Base-by-base conservation (phyloP, 1,140 invertebrate genomes). In the Lordiphosa mommai region DNA sequence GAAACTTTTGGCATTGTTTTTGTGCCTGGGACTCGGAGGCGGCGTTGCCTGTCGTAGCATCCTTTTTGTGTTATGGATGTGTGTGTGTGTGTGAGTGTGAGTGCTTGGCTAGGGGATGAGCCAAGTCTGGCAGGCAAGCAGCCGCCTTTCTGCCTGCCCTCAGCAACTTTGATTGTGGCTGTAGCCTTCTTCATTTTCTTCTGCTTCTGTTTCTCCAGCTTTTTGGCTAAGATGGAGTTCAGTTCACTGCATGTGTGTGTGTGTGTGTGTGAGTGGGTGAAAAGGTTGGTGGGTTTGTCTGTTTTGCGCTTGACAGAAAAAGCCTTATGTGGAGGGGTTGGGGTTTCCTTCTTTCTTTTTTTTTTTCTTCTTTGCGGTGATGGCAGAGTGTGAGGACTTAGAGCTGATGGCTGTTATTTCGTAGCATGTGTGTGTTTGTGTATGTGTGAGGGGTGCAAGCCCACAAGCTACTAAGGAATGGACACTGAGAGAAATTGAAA, bases 1-100 rank as follows among this genome's bases (percentile, higher is more conserved):
- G 72, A 82, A 82, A 82, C 77, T 82, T 80, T 84, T 68, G 77
- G 77, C 79, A 82, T 82, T 82, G 77, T 82, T 82, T 82, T 82
- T 82, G 77, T 84, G 72, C 56, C 33, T 65, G 37, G 48, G 38
- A 67, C 37, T 27, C 40, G 72, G 37, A 66, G 66, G 61, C 66
- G 66, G 61, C 61, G 46, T 66, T 61, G 65, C 65, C 36, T 60
- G 61, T 69, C 55, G 61, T 44, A 20, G 61, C 61, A 32, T 55
- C 55, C 69, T 64, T 69, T 72, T 69, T 69, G 59, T 69, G 43
- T 49, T 64, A 34, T 56, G 29, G 43, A n/a, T 52, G 12, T 38
- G 10, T 40, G 32, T 43, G 34, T 49, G 16, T 64, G 50, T 68
- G 40, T 57, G 41, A 55, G 34, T 34, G 51, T 68, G 55, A 41